Evolutionary conservation across 2,888 invertebrate genomes (phyloP), one percentile per base, ranked within the genome.

Genomic region (Macrophya annulata): DNA sequence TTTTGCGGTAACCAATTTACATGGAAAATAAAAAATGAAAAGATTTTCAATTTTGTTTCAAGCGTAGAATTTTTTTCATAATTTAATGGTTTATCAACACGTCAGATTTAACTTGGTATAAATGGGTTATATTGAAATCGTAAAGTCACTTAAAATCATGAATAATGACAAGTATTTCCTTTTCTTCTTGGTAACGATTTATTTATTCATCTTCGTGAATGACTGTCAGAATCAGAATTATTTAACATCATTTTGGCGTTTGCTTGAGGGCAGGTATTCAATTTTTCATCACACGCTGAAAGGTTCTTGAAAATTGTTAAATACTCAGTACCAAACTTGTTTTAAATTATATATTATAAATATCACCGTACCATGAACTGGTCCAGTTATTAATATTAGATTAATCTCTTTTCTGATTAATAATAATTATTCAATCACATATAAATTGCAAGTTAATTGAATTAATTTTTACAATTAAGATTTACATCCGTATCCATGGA

Each of bases 191-290:
- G 74, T 45, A 43, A 74, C 17, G 5, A 21, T 45, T 25, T 48
- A 74, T 48, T 74, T 15, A 74, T 74, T 48, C 74, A 74, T 43
- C 45, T 8, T 74, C 8, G 12, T 12, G 45, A 43, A 74, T 45
- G 45, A n/a, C 74, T 74, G n/a, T 37, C 43, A 72, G 15, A 45
- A 25, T n/a, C 10, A 43, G 45, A 74, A 74, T 74, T 21, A 45
- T 74, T 45, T 25, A 43, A 45, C 3, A 74, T 45, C 1, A 10
- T 43, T 15, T 68, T 68, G 37, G 37, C 31, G 37, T 68, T 12
- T 37, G 1, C 17, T 37, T 17, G 17, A 15, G 17, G 68, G 68
- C 17, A 37, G 68, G 68, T 37, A 37, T 31, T 37, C 31, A 37
- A 68, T 68, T 68, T 68, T 37, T 37, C 68, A 68, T 31, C 5